These are phyloP conservation scores for Noturus placidus DNA, from an alignment of 2,113 vertebrate genomes.

Conservation along the genomic window DNA sequence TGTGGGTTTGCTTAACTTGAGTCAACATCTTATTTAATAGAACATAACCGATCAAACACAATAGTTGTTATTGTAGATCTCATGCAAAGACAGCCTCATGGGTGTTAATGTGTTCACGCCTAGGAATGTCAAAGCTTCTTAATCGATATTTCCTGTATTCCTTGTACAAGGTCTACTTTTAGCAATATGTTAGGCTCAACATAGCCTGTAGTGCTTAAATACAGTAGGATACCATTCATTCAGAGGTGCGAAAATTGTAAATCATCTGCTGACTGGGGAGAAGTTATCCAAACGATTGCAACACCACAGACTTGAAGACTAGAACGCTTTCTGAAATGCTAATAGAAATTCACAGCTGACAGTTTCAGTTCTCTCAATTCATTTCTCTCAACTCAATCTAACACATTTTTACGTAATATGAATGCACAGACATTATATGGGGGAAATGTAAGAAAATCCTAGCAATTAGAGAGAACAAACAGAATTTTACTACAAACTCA, in stretches of 20 bases:
- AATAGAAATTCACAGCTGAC: background rate
- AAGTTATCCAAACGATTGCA: background rate
- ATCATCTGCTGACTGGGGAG: constrained; percentile 1
- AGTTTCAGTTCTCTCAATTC: background rate
- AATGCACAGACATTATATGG: background rate
- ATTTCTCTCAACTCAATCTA: background rate
- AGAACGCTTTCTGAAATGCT: background rate
- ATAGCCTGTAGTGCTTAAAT: background rate
- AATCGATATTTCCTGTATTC: background rate
- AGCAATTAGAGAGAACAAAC: background rate
- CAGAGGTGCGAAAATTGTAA: background rate
- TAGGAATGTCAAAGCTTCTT: background rate
- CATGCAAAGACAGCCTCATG: background rate
- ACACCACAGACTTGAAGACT: background rate
- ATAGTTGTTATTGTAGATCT: background rate
- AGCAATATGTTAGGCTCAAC: too few relatives aligned
- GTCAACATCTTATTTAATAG: background rate
- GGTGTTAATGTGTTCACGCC: background rate
- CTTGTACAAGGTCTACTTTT: background rate
- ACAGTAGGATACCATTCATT: background rate
- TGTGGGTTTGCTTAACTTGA: background rate
- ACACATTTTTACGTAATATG: background rate
- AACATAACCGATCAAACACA: background rate
- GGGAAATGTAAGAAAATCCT: background rate
- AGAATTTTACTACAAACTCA: background rate